Evolutionary conservation across 2,113 vertebrate genomes (phyloP).

Genomic region (Mustela nigripes): DNA sequence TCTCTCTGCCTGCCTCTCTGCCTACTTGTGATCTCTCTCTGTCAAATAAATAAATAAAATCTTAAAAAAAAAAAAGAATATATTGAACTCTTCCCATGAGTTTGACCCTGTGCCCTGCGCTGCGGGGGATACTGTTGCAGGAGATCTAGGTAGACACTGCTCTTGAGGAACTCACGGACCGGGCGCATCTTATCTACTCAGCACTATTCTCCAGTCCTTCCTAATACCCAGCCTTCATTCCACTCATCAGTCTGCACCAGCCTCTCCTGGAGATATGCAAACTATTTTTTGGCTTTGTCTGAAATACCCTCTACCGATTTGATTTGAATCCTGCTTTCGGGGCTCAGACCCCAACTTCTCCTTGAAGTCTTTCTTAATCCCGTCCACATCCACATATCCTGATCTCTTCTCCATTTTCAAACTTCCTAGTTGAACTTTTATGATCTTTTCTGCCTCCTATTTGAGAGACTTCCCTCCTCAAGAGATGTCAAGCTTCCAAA

Average conservation of each 20-base stretch:
- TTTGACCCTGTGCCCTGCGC: not conserved
- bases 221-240: not conserved
- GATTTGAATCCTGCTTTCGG: conserved; percentile 21
- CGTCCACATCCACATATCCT: not conserved
- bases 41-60: too few species aligned
- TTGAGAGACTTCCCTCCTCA: not conserved
- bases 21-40: too few species aligned
- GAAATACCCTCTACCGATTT: not conserved
- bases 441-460: not conserved
- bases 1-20: too few species aligned
- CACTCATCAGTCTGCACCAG: not conserved
- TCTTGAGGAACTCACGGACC: not conserved
- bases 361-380: conserved; percentile 22
- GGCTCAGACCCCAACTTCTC: not conserved
- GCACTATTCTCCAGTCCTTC: not conserved
- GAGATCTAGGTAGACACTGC: not conserved
- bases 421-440: not conserved
- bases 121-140: not conserved
- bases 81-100: not conserved
- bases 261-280: not conserved
- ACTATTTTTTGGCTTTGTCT: not conserved
- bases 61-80: not conserved
- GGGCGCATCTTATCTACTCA: not conserved
- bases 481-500: not conserved
- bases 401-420: conserved; percentile 39